Base-by-base conservation (phyloP, 2,888 invertebrate species). In the Artemia sp. region DNA sequence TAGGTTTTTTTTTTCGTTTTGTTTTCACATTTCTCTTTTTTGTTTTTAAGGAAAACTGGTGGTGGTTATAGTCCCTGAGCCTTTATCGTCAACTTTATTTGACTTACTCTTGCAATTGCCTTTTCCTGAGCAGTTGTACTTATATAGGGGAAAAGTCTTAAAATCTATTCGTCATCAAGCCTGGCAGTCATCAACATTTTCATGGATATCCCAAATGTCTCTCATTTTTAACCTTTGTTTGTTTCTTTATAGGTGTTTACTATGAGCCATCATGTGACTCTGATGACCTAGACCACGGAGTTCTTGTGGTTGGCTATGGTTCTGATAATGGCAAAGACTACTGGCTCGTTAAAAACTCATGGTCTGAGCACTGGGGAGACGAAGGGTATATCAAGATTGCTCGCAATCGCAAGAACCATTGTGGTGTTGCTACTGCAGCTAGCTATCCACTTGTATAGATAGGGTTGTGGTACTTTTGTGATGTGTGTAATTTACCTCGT, bases 321-420 rank as follows among this genome's bases (percentile, higher is more conserved):
- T 84, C 86, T 6, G 85, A 77, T 14, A 76, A 76, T 8, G 81
- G 81, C 70, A 78, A 83, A 71, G 88, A 89, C 78, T 91, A 88
- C 79, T 92, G 90, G 89, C 80, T 91, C 51, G 88, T 92, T 71
- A 92, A 92, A 81, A 92, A 92, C 81, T 90, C 90, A 68, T 90
- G 89, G 89, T 85, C 88, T 12, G 78, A 81, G 73, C 77, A 80
- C 12, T 94, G 92, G 93, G 93, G 93, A 52, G 83, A 86, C 68
- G 77, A 85, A 8, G 93, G 93, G 64, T 94, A 89, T 81, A 87
- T 93, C 76, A 87, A 86, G 80, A 92, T 94, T 86, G 83, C 89
- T 51, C 84, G 93, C 75, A 91, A 93, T 80, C 82, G 82, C 75
- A 75, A 87, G 52, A 93, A 94, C 79, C 84, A 87, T 77, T 94